Evolutionary conservation across 2,888 invertebrate species (phyloP), one percentile per base, ranked within the genome.

Genomic region (Timema cristinae): DNA sequence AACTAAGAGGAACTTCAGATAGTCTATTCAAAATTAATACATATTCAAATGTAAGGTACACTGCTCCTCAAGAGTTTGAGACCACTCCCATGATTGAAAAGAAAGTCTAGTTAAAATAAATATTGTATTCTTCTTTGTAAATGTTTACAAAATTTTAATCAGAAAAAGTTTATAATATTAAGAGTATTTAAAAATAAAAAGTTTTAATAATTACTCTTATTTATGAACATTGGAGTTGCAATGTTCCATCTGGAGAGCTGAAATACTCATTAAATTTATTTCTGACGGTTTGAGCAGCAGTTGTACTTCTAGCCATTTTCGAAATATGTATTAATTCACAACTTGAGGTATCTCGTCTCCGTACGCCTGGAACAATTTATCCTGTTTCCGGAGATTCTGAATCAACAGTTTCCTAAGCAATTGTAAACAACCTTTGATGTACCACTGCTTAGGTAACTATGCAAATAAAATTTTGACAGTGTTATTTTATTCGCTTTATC

Each of bases 231-330:
- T 56, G 56, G 16, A 56, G 16, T 56, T 8, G 56, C 56, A 56
- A 56, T 56, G n/a, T 7, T 13, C 56, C 56, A 6, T 56, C n/a
- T 56, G 56, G 7, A 11, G 56, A 56, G 16, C 56, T 13, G 56
- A 56, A 56, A 56, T 56, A 56, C 56, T 7, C 6, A n/a, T 56
- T 56, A 56, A 56, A 56, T 56, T 56, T 2, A 56, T 6, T 56
- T 56, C 56, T 56, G 4, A 56, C 56, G 16, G n/a, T 16, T 2
- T 56, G 56, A 11, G 56, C 56, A 56, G 56, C 56, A 56, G n/a
- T 56, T 11, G 56, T n/a, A n/a, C n/a, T n/a, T n/a, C n/a, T n/a
- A n/a, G n/a, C 56, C 56, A 56, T 52, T 56, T 56, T 56, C 6
- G 9, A 7, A 56, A 56, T 56, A 56, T 56, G 4, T 11, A 11